A percentile compares a stretch with the other conserved stretches of the same genome.
Evolutionary conservation across 2,797 vertebrate genomes (phyloP).

Genomic region (Cyprinodon diabolis): DNA sequence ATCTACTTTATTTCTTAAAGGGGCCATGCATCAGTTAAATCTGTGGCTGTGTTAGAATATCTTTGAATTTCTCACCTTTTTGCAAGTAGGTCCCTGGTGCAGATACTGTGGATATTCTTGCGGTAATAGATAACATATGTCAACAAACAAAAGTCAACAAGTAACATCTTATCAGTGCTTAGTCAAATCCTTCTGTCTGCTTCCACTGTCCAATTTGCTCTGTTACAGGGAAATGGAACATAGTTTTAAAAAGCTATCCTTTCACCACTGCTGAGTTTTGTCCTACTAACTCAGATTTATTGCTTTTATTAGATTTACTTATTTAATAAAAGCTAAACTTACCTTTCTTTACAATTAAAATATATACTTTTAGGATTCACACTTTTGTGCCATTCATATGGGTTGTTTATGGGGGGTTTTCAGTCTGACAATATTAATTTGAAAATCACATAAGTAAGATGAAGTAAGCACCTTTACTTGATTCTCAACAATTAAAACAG

Average conservation of each 20-base stretch:
- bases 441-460: too few species aligned
- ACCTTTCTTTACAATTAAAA: background rate
- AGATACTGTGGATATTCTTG: slow-evolving; percentile 1
- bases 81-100: background rate
- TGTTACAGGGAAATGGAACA: slow-evolving; percentile 47
- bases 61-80: background rate
- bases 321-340: slow-evolving; percentile 10
- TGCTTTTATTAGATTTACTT: slow-evolving; percentile 15
- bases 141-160: slow-evolving; percentile 6
- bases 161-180: slow-evolving; percentile 27
- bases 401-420: too few species aligned
- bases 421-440: too few species aligned
- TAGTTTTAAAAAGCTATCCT: slow-evolving; percentile 46
- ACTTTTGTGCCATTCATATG: background rate
- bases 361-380: background rate
- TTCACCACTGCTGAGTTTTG: slow-evolving; percentile 43
- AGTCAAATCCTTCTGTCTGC: slow-evolving; percentile 69
- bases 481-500: too few species aligned
- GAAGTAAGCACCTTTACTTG: too few species aligned
- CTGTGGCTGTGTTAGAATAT: slow-evolving; percentile 12
- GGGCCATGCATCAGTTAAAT: slow-evolving; percentile 45
- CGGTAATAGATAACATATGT: slow-evolving; percentile 24
- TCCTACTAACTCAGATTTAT: slow-evolving; percentile 2
- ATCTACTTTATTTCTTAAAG: slow-evolving; percentile 74
- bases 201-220: slow-evolving; percentile 51